Conservation (phyloP, 2,888 invertebrate genomes). For the Cephus runcator region DNA sequence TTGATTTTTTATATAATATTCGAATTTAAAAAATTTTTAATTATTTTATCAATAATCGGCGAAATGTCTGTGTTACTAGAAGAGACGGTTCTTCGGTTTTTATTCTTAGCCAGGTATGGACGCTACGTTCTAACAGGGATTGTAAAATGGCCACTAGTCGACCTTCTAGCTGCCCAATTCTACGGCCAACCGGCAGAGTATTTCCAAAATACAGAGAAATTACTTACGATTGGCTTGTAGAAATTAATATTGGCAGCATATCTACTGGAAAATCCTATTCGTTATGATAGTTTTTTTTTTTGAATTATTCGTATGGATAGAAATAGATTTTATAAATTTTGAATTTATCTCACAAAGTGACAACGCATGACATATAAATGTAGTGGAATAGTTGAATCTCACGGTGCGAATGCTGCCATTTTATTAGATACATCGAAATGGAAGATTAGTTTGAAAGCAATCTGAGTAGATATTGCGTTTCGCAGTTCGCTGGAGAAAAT, state of each 20-base stretch:
- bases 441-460: slow-evolving; percentile 18
- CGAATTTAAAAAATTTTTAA: too few species aligned
- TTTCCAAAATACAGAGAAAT: slow-evolving; percentile 27
- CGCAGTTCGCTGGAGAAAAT: slow-evolving; percentile 20
- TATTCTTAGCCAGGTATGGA: slow-evolving; percentile 32
- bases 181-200: slow-evolving; percentile 20
- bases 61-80: not conserved
- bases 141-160: slow-evolving; percentile 40
- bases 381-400: not conserved
- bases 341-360: not conserved
- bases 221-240: not conserved
- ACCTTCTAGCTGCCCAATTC: slow-evolving; percentile 40
- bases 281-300: too few species aligned
- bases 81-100: not conserved
- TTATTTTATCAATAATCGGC: not conserved
- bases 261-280: too few species aligned
- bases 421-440: too few species aligned
- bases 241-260: not conserved
- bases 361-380: not conserved
- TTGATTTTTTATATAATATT: too few species aligned
- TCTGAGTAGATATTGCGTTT: slow-evolving; percentile 23
- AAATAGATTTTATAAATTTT: too few species aligned
- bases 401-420: not conserved
- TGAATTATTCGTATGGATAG: not conserved
- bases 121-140: slow-evolving; percentile 37